These are phyloP conservation scores for Triplophysa dalaica DNA, from an alignment of 2,113 vertebrate species.

Conservation along the genomic window DNA sequence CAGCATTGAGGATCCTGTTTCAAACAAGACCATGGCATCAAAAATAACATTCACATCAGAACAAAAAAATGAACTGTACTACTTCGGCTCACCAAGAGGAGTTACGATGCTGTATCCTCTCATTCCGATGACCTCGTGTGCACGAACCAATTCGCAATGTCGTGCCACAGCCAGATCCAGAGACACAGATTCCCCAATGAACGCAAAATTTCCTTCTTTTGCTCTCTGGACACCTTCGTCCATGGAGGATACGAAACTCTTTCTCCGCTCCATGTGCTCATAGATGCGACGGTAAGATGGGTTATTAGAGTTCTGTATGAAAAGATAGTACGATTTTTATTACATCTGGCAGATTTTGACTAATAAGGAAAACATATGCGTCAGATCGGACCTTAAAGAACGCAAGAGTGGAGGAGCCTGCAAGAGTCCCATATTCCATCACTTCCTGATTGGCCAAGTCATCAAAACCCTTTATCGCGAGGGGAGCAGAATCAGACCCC, in stretches of 20 bases:
- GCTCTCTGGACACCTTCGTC: slow-evolving; percentile 79
- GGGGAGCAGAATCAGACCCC: slow-evolving; percentile 66
- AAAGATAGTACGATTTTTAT: background rate
- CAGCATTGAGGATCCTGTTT: slow-evolving; percentile 77
- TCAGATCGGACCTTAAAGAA: slow-evolving; percentile 80
- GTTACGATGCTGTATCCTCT: slow-evolving; percentile 85
- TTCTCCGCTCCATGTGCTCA: slow-evolving; percentile 82
- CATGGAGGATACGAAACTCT: slow-evolving; percentile 79
- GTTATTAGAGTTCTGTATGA: slow-evolving; percentile 82
- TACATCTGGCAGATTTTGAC: background rate
- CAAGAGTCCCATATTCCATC: slow-evolving; percentile 82
- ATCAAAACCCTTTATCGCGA: slow-evolving; percentile 80
- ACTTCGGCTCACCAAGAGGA: slow-evolving; percentile 67
- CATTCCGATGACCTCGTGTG: slow-evolving; percentile 79
- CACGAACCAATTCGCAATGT: slow-evolving; percentile 81
- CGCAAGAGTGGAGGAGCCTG: slow-evolving; percentile 79
- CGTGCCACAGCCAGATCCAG: slow-evolving; percentile 80
- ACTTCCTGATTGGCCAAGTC: slow-evolving; percentile 83
- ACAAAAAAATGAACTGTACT: too few species aligned
- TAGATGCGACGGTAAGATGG: slow-evolving; percentile 81
- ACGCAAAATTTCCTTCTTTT: slow-evolving; percentile 80
- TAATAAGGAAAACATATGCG: background rate
- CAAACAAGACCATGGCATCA: slow-evolving; percentile 7
- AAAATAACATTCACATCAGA: background rate
- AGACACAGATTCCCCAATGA: slow-evolving; percentile 86